These are phyloP conservation scores for Eupithecia inturbata DNA, from an alignment of 2,888 invertebrate genomes.

Conservation along the genomic window DNA sequence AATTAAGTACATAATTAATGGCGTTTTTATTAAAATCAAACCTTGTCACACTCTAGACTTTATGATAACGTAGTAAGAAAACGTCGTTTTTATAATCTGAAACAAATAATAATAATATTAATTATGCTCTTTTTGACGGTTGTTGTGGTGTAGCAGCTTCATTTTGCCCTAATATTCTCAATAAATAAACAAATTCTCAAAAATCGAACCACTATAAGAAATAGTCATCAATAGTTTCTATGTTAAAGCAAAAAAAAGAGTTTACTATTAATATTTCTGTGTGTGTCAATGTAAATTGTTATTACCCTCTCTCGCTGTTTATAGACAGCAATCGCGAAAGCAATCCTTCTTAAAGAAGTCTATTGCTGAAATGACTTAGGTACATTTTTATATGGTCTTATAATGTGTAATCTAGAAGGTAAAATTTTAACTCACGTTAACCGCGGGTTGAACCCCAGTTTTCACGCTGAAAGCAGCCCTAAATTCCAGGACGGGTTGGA, in stretches of 20 bases:
- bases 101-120: conserved; percentile 38
- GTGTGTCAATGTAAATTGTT: background rate
- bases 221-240: too few relatives aligned
- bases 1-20: background rate
- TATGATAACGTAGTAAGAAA: conserved; percentile 55
- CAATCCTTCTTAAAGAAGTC: too few relatives aligned
- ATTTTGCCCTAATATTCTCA: background rate
- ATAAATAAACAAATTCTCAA: too few relatives aligned
- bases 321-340: background rate
- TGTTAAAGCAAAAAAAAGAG: too few relatives aligned
- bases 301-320: background rate
- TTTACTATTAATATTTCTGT: too few relatives aligned
- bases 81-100: conserved; percentile 57
- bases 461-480: conserved; percentile 52
- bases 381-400: background rate
- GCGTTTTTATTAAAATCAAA: background rate
- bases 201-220: too few relatives aligned
- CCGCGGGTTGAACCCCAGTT: conserved; percentile 55
- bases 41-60: conserved; percentile 45
- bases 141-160: background rate
- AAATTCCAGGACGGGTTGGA: conserved; percentile 51
- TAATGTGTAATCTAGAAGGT: background rate
- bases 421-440: conserved; percentile 46
- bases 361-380: background rate
- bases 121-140: background rate